phyloP scores from a whole-genome alignment of 2,113 vertebrate genomes.

The Larimichthys polyactis region DNA sequence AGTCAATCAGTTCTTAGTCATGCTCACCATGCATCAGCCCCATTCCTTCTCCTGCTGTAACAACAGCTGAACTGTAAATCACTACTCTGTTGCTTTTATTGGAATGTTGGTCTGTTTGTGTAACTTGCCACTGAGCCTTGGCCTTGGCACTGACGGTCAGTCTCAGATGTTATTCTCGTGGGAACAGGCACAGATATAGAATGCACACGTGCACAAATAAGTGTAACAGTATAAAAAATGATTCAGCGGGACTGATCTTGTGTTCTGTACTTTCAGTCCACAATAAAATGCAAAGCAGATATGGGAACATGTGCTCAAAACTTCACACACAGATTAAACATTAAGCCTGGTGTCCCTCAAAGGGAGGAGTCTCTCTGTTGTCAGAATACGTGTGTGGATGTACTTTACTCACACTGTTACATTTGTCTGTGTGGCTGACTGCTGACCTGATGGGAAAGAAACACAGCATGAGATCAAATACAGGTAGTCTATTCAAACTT shows the following conservation, averaged over 20 bases:
- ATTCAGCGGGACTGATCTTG: not conserved
- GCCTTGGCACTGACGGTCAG: conserved; percentile 19
- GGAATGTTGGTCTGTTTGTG: conserved; percentile 20
- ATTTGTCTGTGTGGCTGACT: conserved; percentile 7
- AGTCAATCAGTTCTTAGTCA: not conserved
- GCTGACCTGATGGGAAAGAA: conserved; percentile 36
- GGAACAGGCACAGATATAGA: not conserved
- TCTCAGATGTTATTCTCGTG: not conserved
- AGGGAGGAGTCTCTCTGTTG: conserved; percentile 53
- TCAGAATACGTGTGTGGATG: conserved; percentile 30
- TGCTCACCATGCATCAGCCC: not conserved
- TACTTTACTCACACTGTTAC: not conserved
- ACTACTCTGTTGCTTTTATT: not conserved
- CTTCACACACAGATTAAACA: conserved; percentile 64
- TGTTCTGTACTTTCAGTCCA: conserved; percentile 9
- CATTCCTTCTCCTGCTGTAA: not conserved
- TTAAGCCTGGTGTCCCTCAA: conserved; percentile 47
- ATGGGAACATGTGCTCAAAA: not conserved
- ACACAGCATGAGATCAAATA: conserved; percentile 60
- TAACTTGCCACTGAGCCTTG: conserved; percentile 4
- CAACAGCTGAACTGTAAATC: not conserved
- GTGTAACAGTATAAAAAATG: not conserved
- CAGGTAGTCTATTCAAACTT: conserved; percentile 61
- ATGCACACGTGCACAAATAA: not conserved
- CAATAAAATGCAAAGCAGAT: not conserved